Percentiles rank a stretch among this genome's conserved stretches.
Conservation (phyloP, 2,113 vertebrate species). For the Phasianus colchicus region DNA sequence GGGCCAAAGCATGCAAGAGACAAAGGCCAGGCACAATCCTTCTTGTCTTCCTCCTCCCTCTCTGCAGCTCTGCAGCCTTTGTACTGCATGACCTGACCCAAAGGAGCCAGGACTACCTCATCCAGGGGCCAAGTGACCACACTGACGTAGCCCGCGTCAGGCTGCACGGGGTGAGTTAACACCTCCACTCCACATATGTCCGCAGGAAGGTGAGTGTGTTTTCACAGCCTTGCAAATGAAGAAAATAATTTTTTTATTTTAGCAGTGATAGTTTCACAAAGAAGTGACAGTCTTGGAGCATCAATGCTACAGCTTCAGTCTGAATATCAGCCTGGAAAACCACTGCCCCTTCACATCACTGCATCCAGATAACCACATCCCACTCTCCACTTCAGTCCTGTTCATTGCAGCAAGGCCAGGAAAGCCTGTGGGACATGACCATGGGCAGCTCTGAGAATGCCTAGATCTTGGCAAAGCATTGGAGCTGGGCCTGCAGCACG, state of each 20-base stretch:
- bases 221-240: constrained; percentile 12
- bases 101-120: neutral
- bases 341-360: neutral
- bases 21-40: neutral
- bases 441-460: neutral
- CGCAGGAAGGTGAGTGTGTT: neutral
- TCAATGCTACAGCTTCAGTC: neutral
- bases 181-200: fast-evolving
- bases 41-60: neutral
- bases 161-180: neutral
- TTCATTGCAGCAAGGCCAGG: neutral
- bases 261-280: neutral
- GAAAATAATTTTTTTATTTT: neutral
- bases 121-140: fast-evolving
- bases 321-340: neutral
- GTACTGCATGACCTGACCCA: neutral
- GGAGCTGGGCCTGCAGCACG: neutral
- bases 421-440: neutral
- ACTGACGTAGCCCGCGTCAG: neutral
- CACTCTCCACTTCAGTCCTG: neutral
- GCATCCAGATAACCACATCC: neutral
- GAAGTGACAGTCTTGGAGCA: neutral
- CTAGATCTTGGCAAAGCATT: neutral
- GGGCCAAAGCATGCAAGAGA: fast-evolving
- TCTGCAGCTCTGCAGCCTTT: neutral